These are phyloP conservation scores for Oscheius sp. DNA, from an alignment of 2,888 invertebrate species.

Conservation along the genomic window DNA sequence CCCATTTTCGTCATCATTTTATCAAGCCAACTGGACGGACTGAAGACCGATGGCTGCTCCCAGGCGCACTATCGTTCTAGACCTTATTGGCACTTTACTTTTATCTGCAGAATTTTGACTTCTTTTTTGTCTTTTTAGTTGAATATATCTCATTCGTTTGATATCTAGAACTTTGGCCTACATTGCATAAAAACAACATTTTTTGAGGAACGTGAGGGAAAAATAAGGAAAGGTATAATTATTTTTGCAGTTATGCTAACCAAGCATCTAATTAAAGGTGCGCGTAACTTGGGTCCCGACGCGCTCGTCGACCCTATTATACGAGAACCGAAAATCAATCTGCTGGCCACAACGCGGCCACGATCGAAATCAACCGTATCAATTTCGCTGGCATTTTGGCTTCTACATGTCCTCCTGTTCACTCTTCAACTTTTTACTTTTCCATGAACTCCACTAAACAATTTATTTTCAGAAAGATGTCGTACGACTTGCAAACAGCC, in stretches of 20 bases:
- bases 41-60: neutral
- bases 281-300: conserved; percentile 12
- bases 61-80: neutral
- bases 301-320: conserved; percentile 25
- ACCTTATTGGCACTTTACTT: too few relatives aligned
- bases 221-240: too few relatives aligned
- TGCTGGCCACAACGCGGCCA: conserved; percentile 24
- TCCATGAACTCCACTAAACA: neutral
- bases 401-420: neutral
- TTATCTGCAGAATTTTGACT: too few relatives aligned
- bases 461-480: conserved; percentile 31
- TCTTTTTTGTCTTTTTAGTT: too few relatives aligned
- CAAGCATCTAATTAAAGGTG: conserved; percentile 17
- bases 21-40: neutral
- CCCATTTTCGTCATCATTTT: neutral
- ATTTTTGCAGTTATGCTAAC: too few relatives aligned
- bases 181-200: too few relatives aligned
- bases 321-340: conserved; percentile 33
- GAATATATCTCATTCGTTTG: too few relatives aligned
- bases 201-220: too few relatives aligned
- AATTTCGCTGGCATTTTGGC: neutral
- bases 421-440: neutral
- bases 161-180: too few relatives aligned
- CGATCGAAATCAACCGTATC: conserved; percentile 23
- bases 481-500: conserved; percentile 64